Evolutionary conservation across 53 echinoderm and acorn worm genomes (phyloP).

Genomic region (Antedon mediterranea): DNA sequence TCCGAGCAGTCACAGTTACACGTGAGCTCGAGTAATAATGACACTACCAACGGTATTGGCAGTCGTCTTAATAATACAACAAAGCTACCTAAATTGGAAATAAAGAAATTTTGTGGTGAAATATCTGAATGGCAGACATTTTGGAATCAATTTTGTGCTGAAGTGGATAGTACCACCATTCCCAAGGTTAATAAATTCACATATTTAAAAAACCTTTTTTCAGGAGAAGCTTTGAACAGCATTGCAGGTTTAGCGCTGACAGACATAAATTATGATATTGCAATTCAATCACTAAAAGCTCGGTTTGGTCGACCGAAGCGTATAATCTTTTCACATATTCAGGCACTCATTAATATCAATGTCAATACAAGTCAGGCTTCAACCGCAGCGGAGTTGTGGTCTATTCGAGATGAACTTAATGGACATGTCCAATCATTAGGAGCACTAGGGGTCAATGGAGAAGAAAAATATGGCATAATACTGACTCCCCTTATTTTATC

Average conservation of each 20-base stretch:
- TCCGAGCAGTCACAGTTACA: no score
- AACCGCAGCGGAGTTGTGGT: not conserved
- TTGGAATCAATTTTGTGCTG: constrained; percentile 10
- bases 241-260: constrained; percentile 9
- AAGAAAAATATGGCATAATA: constrained; percentile 8
- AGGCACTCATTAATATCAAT: constrained; percentile 12
- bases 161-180: constrained; percentile 2
- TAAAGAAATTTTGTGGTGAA: constrained; percentile 3
- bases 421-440: constrained; percentile 13
- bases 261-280: constrained; percentile 6
- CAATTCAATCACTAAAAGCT: not conserved
- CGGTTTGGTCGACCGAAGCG: constrained; percentile 9
- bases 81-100: constrained; percentile 6
- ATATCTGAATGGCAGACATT: not conserved
- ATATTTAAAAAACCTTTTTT: constrained; percentile 4
- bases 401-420: constrained; percentile 1
- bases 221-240: constrained; percentile 5
- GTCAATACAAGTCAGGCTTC: constrained; percentile 2
- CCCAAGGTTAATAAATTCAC: constrained; percentile 13
- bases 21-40: not conserved
- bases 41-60: not conserved
- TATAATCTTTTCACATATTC: constrained; percentile 13
- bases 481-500: constrained; percentile 10
- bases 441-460: constrained; percentile 7
- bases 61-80: not conserved